Evolutionary conservation across 2,113 vertebrate genomes (phyloP).

Genomic region (Ondatra zibethicus): DNA sequence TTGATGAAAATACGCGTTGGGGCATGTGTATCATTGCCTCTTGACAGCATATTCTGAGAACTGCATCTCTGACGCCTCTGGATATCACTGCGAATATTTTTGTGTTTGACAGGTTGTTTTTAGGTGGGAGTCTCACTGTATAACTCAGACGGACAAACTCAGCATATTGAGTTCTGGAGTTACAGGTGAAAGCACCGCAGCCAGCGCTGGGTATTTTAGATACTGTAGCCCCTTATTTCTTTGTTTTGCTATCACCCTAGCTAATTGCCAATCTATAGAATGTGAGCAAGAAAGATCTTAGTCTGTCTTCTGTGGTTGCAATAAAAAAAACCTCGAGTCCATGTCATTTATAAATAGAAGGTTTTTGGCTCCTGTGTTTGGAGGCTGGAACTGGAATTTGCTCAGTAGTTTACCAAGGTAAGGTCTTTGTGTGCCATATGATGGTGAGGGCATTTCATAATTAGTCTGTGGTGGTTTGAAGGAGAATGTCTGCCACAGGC

Average conservation of each 20-base stretch:
- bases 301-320: not conserved
- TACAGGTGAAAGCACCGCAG: not conserved
- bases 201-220: not conserved
- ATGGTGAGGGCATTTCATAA: not conserved
- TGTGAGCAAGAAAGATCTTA: not conserved
- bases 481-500: not conserved
- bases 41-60: constrained; percentile 7
- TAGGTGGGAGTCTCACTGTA: too few relatives aligned
- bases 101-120: not conserved
- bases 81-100: not conserved
- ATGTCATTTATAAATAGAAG: not conserved
- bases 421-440: not conserved
- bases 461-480: not conserved
- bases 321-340: not conserved
- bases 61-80: not conserved
- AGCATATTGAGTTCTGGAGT: not conserved
- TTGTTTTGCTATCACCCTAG: not conserved
- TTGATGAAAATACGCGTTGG: constrained; percentile 20
- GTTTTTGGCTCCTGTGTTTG: not conserved
- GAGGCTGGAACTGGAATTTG: too few relatives aligned
- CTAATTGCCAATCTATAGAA: not conserved
- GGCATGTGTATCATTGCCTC: not conserved
- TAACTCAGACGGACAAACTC: not conserved
- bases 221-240: not conserved
- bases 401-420: not conserved